These are phyloP conservation scores for Brachionus manjavacas DNA, from an alignment of 1,140 invertebrate genomes.

Conservation along the genomic window DNA sequence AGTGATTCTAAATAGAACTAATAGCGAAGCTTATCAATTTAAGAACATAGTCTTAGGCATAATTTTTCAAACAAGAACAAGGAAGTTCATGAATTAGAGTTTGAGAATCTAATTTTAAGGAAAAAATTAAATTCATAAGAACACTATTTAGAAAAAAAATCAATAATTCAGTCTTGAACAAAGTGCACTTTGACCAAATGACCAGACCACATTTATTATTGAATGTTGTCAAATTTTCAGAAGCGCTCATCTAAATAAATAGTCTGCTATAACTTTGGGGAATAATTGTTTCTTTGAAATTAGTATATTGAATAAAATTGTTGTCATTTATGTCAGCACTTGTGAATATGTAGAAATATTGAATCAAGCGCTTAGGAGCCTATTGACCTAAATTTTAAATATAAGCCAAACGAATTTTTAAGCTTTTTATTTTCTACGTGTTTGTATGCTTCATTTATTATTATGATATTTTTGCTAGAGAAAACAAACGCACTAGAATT, in stretches of 20 bases:
- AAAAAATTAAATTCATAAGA: neutral
- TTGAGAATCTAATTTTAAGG: neutral
- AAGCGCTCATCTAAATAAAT: too few relatives aligned
- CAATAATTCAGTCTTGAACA: neutral
- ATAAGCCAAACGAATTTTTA: neutral
- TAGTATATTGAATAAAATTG: neutral
- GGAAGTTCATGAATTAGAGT: neutral
- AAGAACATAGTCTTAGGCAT: neutral
- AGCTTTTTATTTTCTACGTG: neutral
- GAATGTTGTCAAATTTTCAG: too few relatives aligned
- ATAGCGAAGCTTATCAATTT: neutral
- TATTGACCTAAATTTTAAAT: neutral
- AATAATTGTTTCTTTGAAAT: neutral
- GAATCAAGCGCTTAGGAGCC: neutral
- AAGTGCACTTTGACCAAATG: neutral
- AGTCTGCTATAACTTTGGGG: neutral
- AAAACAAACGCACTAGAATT: neutral
- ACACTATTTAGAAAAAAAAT: neutral
- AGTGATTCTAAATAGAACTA: neutral
- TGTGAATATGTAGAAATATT: neutral
- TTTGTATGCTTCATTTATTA: neutral
- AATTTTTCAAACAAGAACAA: neutral
- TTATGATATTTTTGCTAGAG: neutral
- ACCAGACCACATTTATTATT: neutral
- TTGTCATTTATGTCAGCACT: neutral